Percentiles rank a stretch among this genome's conserved stretches.
Evolutionary conservation across 2,888 invertebrate species (phyloP).

Genomic region (Chirona hameri): DNA sequence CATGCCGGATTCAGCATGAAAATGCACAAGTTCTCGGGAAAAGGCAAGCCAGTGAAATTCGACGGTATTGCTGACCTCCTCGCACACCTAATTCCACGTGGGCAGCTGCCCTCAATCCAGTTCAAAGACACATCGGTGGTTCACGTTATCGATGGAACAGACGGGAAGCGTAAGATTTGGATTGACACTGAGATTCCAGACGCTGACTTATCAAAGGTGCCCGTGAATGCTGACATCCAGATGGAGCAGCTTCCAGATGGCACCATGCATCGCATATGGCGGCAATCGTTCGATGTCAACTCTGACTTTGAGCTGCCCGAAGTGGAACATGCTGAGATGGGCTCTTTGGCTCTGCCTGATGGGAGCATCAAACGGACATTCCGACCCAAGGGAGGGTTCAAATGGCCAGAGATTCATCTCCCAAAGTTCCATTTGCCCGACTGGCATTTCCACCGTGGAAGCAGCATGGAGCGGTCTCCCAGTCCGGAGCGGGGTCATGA

Average conservation of each 20-base stretch:
- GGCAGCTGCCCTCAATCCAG: not conserved
- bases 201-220: not conserved
- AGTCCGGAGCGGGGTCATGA: not conserved
- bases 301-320: slow-evolving; percentile 33
- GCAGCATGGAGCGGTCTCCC: not conserved
- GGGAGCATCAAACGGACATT: not conserved
- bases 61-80: not conserved
- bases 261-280: not conserved
- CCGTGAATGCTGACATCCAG: not conserved
- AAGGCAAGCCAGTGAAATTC: not conserved
- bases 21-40: not conserved
- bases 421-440: slow-evolving; percentile 9
- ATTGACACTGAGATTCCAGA: slow-evolving; percentile 3
- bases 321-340: slow-evolving; percentile 31
- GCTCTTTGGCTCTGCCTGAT: slow-evolving; percentile 27
- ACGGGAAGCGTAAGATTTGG: not conserved
- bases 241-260: not conserved
- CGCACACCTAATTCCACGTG: not conserved
- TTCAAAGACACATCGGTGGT: not conserved
- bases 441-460: not conserved
- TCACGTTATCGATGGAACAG: not conserved
- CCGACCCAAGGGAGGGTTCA: not conserved
- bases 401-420: not conserved
- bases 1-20: not conserved
- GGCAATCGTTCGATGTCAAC: slow-evolving; percentile 26